Evolutionary conservation across 2,888 invertebrate genomes (phyloP), one percentile per base, ranked within the genome.

Genomic region (Pollenia angustigena): DNA sequence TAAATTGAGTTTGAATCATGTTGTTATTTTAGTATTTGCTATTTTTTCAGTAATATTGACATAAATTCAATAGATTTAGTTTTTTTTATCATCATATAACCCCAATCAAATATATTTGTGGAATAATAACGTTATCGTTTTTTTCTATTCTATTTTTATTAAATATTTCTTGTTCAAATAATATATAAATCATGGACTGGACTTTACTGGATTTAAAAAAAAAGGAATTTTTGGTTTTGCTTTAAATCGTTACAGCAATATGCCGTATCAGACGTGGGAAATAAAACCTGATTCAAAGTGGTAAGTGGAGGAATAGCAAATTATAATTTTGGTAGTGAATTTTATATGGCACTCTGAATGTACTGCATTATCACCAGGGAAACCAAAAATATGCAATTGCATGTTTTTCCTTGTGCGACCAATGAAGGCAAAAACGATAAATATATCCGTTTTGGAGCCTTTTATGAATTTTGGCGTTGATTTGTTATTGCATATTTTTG

Each of bases 211-310:
- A 54, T n/a, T 58, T 32, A 32, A 32, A 32, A 62, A 94, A 76
- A 94, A 76, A 94, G 95, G 95, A 91, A 95, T 95, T 0, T 96
- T 96, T 85, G 97, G 96, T 0, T 94, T 98, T 85, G 97, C 97
- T 0, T 94, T 95, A 0, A 95, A 96, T 83, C 95, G 95, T 74
- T 97, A 96, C 92, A 95, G 96, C 81, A 97, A 97, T 92, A 94
- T 97, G 90, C 98, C 98, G 0, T 97, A 95, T 91, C 98, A 98
- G 92, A 96, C 96, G 0, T 98, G 97, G 97, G 97, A 98, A 89
- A 90, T 97, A 9, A 95, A 95, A 88, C 97, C 97, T 0, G 95
- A 96, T 90, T 93, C 94, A 0, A 93, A 94, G 84, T 90, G 90
- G 93, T 91, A 87, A 69, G 85, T 76, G 16, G 4, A 12, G 7